Conservation (phyloP, 2,113 vertebrate genomes). For the Neopipo cinnamomea region DNA sequence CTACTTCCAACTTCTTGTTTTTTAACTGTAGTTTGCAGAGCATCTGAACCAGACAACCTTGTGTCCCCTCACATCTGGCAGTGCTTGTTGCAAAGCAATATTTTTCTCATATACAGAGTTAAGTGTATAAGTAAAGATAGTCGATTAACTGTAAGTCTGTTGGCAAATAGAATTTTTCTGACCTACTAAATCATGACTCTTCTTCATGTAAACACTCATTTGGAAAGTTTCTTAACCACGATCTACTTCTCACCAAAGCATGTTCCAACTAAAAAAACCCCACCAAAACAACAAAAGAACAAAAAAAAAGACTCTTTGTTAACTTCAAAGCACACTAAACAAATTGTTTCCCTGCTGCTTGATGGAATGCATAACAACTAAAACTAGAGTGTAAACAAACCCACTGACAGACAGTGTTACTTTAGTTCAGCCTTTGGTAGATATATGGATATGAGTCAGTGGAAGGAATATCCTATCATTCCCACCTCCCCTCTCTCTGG, state of each 20-base stretch:
- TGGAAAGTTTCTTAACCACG: background rate
- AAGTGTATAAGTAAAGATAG: accelerated
- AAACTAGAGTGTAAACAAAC: background rate
- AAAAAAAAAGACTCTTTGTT: background rate
- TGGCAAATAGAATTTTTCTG: background rate
- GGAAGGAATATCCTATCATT: background rate
- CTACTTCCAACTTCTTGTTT: background rate
- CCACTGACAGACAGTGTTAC: background rate
- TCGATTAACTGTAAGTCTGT: background rate
- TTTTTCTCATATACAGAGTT: accelerated
- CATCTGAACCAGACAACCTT: background rate
- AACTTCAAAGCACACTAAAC: background rate
- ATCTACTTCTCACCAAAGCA: background rate
- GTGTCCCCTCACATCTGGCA: background rate
- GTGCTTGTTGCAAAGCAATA: background rate
- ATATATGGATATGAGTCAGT: background rate
- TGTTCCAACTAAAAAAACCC: background rate
- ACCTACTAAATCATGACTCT: background rate
- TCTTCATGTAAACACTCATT: background rate
- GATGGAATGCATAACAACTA: background rate
- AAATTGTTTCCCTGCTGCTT: background rate
- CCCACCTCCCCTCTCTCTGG: background rate
- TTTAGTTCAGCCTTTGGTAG: background rate
- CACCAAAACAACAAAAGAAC: background rate
- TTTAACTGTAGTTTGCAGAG: background rate